phyloP scores from a whole-genome alignment of 2,113 vertebrate genomes.

The Alouatta palliata region DNA sequence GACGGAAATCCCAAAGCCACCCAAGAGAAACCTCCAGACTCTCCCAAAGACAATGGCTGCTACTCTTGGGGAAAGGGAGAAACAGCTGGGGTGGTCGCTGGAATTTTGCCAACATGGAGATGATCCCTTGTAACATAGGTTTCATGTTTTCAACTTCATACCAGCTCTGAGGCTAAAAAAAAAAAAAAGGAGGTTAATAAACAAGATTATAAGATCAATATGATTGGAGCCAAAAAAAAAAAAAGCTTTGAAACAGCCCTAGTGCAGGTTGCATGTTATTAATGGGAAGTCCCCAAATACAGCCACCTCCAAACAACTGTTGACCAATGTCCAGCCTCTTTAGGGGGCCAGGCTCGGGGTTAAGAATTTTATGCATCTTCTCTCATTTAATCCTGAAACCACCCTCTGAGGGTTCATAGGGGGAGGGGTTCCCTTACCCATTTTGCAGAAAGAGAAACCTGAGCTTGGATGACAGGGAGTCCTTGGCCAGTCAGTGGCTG shows the following conservation, averaged over 20 bases:
- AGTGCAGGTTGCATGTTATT: background rate
- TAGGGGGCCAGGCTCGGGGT: rapidly evolving
- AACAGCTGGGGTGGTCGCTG: background rate
- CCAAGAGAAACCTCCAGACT: background rate
- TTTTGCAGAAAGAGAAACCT: background rate
- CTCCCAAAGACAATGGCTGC: rapidly evolving
- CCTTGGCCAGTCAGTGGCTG: background rate
- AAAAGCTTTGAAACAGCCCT: background rate
- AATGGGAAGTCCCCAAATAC: background rate
- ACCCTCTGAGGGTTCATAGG: background rate
- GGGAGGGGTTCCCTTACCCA: no score
- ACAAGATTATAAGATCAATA: background rate
- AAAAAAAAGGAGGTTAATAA: background rate
- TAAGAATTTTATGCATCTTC: no score
- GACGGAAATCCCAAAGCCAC: background rate
- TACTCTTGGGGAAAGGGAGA: background rate
- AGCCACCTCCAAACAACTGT: background rate
- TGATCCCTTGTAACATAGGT: rapidly evolving
- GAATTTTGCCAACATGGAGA: rapidly evolving
- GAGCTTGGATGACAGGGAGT: rapidly evolving
- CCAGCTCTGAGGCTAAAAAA: background rate
- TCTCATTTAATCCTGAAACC: background rate
- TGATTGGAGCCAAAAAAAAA: background rate
- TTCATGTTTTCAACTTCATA: background rate
- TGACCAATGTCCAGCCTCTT: rapidly evolving